phyloP scores from a whole-genome alignment of 2,113 vertebrate genomes.

The Brachionichthys hirsutus region DNA sequence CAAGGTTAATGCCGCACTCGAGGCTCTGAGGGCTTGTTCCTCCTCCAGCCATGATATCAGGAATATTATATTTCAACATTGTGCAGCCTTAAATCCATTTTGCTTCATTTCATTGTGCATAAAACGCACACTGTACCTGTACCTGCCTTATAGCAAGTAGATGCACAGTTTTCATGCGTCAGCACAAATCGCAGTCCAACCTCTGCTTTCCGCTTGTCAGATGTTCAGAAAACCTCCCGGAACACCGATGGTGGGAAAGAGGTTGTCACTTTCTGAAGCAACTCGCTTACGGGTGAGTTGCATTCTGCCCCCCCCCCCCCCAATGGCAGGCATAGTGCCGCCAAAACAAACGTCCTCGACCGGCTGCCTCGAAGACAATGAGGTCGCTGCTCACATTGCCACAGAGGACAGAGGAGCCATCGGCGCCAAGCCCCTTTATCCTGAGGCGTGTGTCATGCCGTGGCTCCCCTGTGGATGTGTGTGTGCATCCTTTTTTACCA shows the following conservation, averaged over 20 bases:
- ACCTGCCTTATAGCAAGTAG: not conserved
- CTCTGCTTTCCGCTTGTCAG: slow-evolving; percentile 18
- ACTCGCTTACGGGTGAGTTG: slow-evolving; percentile 1
- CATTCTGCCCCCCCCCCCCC: not conserved
- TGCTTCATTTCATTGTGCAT: slow-evolving; percentile 1
- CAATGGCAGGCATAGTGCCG: slow-evolving; percentile 36
- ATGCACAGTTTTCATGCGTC: slow-evolving; percentile 8
- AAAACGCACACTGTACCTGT: not conserved
- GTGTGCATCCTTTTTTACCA: slow-evolving; percentile 6
- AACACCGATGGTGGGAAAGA: slow-evolving; percentile 15
- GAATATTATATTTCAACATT: not conserved
- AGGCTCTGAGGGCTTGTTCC: not conserved
- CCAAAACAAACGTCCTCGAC: slow-evolving; percentile 52
- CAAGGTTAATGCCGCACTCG: slow-evolving; percentile 26
- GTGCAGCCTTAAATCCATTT: not conserved
- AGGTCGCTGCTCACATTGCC: slow-evolving; percentile 38
- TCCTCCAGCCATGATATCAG: not conserved
- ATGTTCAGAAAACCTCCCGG: no score
- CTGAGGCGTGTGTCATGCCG: slow-evolving; percentile 18
- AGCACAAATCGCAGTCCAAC: not conserved
- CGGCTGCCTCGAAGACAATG: slow-evolving; percentile 40
- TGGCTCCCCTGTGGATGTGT: slow-evolving; percentile 14
- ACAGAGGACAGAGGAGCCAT: slow-evolving; percentile 3
- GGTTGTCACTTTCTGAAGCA: slow-evolving; percentile 33
- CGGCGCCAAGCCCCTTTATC: slow-evolving; percentile 25